A percentile compares a stretch with the other conserved stretches of the same genome.
phyloP scores from a whole-genome alignment of 2,888 invertebrate genomes.

The Napeogenes inachia region DNA sequence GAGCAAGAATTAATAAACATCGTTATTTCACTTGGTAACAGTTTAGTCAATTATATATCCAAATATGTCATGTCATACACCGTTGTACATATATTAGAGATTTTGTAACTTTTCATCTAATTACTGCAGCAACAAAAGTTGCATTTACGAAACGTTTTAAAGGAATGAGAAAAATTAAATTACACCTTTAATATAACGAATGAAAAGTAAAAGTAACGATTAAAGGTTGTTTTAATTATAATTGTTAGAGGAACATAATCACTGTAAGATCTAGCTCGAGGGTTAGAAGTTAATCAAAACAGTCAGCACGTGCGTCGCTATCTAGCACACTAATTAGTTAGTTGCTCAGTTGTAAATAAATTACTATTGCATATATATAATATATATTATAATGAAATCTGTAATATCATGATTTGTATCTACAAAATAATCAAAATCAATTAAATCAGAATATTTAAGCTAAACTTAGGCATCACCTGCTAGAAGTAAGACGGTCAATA shows the following conservation, averaged over 20 bases:
- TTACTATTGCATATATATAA: not conserved
- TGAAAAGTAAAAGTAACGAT: not conserved
- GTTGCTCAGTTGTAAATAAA: not conserved
- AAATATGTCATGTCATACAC: not conserved
- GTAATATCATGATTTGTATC: too few species aligned
- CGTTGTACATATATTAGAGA: too few species aligned
- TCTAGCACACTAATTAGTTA: constrained; percentile 18
- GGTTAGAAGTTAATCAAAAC: constrained; percentile 27
- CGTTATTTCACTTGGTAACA: not conserved
- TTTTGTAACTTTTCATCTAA: too few species aligned
- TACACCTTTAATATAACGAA: not conserved
- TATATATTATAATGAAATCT: not conserved
- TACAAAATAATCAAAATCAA: too few species aligned
- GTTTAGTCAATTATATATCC: not conserved
- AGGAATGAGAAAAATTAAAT: constrained; percentile 2
- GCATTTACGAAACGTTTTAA: constrained; percentile 19
- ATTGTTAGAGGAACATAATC: constrained; percentile 16
- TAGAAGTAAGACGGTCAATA: not conserved
- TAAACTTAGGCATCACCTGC: too few species aligned
- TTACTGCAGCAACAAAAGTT: not conserved
- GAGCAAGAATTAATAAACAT: not conserved
- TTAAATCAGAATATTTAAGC: too few species aligned
- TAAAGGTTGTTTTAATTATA: constrained; percentile 9
- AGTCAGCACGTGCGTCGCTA: constrained; percentile 22
- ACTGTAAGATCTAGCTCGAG: constrained; percentile 12